Evolutionary conservation across 2,113 vertebrate species (phyloP), one percentile per base, ranked within the genome.

Genomic region (Riparia riparia): DNA sequence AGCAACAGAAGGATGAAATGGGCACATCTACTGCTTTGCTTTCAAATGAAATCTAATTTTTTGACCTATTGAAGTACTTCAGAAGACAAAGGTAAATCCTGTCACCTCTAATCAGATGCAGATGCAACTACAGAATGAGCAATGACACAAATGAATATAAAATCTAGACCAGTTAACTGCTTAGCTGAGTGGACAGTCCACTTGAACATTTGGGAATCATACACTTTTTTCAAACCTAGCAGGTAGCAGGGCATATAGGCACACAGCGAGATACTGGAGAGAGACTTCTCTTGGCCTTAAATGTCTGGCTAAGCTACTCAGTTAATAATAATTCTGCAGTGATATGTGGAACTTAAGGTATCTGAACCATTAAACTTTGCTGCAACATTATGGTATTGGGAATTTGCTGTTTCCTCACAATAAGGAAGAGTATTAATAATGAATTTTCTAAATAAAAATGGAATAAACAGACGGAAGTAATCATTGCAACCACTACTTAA

Each of bases 11-110:
- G 11, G 9, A 53, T 20, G 32, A 41, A 88, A 86, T 10, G 11
- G 64, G 41, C 44, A 79, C 14, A 84, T 54, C 15, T 34, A 29
- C 14, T 54, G 29, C 28, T 58, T 80, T 39, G 5, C 50, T 92
- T 92, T 57, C 58, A 74, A 81, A 96, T 41, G 17, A 81, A 91
- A 90, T 87, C 11, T 65, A n/a, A n/a, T 77, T 71, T 93, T 90
- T 69, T 84, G n/a, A 19, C 14, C 13, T 77, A 47, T 63, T 66
- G 44, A 94, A 82, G n/a, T 45, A 54, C 61, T 91, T 74, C 41
- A 82, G 56, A 84, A 90, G 72, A 80, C 61, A 80, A 91, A 83
- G 47, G 54, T 76, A 89, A 84, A 92, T 60, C 32, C 66, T 92
- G 47, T 57, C 80, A 90, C 34, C 32, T 65, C 39, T 94, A 60